Base-by-base conservation (phyloP, 2,797 vertebrate species). In the Ctenosaura bakeri region DNA sequence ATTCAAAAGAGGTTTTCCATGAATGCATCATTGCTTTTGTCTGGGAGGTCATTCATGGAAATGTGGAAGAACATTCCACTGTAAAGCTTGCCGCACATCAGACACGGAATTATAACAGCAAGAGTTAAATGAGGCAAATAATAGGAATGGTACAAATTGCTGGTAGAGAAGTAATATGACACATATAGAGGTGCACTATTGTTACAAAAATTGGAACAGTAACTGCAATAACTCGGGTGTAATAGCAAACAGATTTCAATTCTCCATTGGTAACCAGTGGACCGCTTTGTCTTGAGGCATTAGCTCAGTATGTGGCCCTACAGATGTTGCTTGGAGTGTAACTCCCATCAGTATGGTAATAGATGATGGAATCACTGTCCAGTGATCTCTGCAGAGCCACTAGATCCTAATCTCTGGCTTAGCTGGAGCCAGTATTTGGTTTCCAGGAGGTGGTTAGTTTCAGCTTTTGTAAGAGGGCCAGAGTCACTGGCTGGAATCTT, bases 61-160 rank as follows among this genome's bases (percentile, higher is more conserved):
- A 87, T 35, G n/a, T 77, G 62, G 35, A 79, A 79, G 50, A 85
- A 46, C 74, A 89, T 89, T 79, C 62, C 83, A 85, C 24, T 85
- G 74, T 79, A 85, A 89, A 56, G 22, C 50, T 89, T 89, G 78
- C 74, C 46, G 79, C 64, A 79, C 80, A 46, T 46, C 69, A 76
- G 83, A 24, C 35, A 32, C 50, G 89, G 52, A 90, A 59, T 80
- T 38, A 62, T n/a, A 69, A 73, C 54, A 85, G 66, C 24, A 73
- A 73, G 29, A 50, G 16, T 71, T 35, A 71, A 85, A 89, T 3
- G 26, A 71, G 35, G 29, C 46, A 85, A 66, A 56, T 38, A 35
- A 9, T 71, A 73, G 64, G 20, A 80, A 81, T 62, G 38, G 52
- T 50, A 13, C 12, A 86, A 62, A 86, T 62, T 62, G 64, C 52